A percentile compares a stretch with the other conserved stretches of the same genome.
phyloP scores from a whole-genome alignment of 2,797 vertebrate genomes.

The Cossypha niveicapilla region DNA sequence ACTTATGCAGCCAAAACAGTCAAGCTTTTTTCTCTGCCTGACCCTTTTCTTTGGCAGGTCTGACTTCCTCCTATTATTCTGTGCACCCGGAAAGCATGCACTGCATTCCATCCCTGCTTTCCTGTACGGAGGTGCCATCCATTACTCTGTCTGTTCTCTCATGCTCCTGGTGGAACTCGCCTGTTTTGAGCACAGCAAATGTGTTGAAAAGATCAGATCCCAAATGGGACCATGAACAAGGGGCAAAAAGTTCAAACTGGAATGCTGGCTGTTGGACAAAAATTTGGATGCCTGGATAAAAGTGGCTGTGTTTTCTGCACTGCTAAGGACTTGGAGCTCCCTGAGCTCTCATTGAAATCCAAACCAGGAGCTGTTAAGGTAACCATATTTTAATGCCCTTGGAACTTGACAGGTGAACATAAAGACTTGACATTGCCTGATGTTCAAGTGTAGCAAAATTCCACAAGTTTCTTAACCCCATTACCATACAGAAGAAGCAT shows the following conservation, averaged over 20 bases:
- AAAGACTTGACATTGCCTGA: neutral
- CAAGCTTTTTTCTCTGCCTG: neutral
- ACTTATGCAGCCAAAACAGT: neutral
- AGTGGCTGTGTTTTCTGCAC: neutral
- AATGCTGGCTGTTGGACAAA: neutral
- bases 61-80: conserved; percentile 36
- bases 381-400: neutral
- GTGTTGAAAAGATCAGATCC: neutral
- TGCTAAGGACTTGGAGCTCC: neutral
- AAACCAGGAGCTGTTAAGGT: neutral
- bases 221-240: neutral
- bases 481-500: neutral
- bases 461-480: neutral
- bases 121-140: neutral
- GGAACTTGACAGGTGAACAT: neutral
- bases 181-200: neutral
- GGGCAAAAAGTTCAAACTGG: neutral
- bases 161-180: neutral
- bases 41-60: conserved; percentile 14
- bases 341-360: neutral
- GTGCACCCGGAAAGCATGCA: neutral
- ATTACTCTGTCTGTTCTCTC: neutral
- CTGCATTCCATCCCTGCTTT: neutral
- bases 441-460: neutral
- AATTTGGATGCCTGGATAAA: neutral